Base-by-base conservation (phyloP, 1,140 invertebrate genomes). In the Drosophila aff. region DNA sequence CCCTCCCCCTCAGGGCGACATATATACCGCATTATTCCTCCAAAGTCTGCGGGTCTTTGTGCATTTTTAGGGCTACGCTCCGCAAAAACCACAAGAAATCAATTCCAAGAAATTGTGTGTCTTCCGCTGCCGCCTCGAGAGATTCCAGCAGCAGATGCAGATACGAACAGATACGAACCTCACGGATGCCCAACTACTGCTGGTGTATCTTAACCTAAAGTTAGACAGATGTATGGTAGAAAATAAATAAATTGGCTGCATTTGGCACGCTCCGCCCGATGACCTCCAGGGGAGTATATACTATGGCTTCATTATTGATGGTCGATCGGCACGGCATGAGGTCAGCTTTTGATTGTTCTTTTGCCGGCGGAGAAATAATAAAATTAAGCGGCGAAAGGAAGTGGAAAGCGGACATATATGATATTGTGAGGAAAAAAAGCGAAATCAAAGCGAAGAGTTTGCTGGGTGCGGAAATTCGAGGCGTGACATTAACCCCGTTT, bases 21-120 rank as follows among this genome's bases (percentile, higher is more conserved):
- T n/a, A 40, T 18, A 61, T 33, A 16, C 60, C 18, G 33, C 40
- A 63, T 41, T 43, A 69, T 52, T 61, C 41, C 6, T 9, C 47
- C 38, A 58, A 49, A 58, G 50, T 63, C 66, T 63, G 60, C 38
- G 47, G 49, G 50, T 46, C 55, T 59, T 67, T 46, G 67, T 68
- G 82, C 82, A 85, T 85, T 85, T 86, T 85, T 85, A 85, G 82
- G 82, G 82, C 82, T 85, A 85, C 82, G 76, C 60, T 63, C 79
- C 82, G 61, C 83, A 86, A 87, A 84, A 86, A 86, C 82, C 82
- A 44, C 82, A 86, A 82, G 82, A 86, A 86, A 86, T 86, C 82
- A 86, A 86, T 86, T 86, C 82, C 82, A 79, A 86, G 82, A 86
- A 82, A 86, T 86, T 87, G 83, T 86, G 72, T 86, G 82, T 86